phyloP scores from a whole-genome alignment of 2,113 vertebrate genomes.

The Myiopsitta monachus region DNA sequence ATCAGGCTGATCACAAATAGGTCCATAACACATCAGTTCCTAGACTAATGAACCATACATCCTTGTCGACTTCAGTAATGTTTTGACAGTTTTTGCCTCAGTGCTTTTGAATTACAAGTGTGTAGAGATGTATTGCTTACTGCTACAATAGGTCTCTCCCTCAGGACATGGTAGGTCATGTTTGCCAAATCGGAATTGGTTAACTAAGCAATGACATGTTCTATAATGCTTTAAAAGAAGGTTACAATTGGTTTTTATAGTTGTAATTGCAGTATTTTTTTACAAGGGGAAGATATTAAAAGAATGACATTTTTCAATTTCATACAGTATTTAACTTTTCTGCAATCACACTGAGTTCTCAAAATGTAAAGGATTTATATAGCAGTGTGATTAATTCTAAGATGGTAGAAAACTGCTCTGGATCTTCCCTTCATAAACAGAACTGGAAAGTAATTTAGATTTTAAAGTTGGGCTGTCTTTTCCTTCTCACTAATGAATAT shows the following conservation, averaged over 20 bases:
- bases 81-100: conserved; percentile 77
- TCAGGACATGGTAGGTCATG: conserved; percentile 39
- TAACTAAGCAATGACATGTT: conserved; percentile 55
- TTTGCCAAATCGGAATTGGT: conserved; percentile 62
- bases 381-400: conserved; percentile 34
- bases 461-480: neutral
- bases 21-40: conserved; percentile 65
- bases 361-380: conserved; percentile 19
- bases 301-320: conserved; percentile 7
- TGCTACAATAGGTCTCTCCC: conserved; percentile 45
- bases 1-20: conserved; percentile 68
- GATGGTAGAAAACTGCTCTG: neutral
- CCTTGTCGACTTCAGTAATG: conserved; percentile 64
- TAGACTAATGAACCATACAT: conserved; percentile 73
- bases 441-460: neutral
- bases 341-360: conserved; percentile 3
- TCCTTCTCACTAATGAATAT: neutral
- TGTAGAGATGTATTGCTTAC: conserved; percentile 43
- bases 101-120: conserved; percentile 70
- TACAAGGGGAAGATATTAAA: neutral
- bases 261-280: neutral
- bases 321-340: conserved; percentile 25
- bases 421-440: neutral
- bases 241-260: neutral
- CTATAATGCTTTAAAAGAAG: neutral